Conservation (phyloP, 2,888 invertebrate genomes). For the Yponomeuta cagnagella region DNA sequence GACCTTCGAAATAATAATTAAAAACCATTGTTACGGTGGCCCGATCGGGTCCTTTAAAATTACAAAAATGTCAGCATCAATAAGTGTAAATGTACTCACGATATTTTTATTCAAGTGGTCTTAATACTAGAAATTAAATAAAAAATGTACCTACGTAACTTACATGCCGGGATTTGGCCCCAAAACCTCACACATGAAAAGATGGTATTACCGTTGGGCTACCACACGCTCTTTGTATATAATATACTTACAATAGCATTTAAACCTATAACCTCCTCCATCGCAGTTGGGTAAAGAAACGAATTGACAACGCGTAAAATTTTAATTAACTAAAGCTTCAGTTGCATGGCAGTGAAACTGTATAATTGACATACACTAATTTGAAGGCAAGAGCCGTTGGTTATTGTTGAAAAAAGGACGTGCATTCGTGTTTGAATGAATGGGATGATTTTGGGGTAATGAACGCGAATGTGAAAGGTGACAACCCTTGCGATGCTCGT, state of each 20-base stretch:
- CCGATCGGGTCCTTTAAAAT: too few species aligned
- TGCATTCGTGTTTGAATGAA: slow-evolving; percentile 44
- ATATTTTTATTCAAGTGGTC: too few species aligned
- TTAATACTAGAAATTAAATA: too few species aligned
- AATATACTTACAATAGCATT: not conserved
- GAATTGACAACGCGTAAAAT: slow-evolving; percentile 49
- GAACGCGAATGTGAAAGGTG: slow-evolving; percentile 40
- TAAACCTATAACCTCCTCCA: not conserved
- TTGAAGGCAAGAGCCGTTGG: slow-evolving; percentile 56
- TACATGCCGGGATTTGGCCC: too few species aligned
- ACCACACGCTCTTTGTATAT: too few species aligned
- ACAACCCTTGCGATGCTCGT: slow-evolving; percentile 24
- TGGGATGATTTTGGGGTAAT: slow-evolving; percentile 48
- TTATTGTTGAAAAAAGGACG: slow-evolving; percentile 35
- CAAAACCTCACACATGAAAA: too few species aligned
- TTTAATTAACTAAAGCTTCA: slow-evolving; percentile 67
- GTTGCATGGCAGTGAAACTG: slow-evolving; percentile 21
- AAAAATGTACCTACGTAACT: too few species aligned
- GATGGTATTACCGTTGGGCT: too few species aligned
- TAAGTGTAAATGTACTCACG: too few species aligned
- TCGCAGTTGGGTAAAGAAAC: slow-evolving; percentile 23
- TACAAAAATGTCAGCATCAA: too few species aligned
- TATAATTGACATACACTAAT: slow-evolving; percentile 34
- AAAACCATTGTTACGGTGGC: too few species aligned
- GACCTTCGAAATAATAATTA: too few species aligned